Base-by-base conservation (phyloP, 2,888 invertebrate species). In the Dryocosmus kuriphilus region DNA sequence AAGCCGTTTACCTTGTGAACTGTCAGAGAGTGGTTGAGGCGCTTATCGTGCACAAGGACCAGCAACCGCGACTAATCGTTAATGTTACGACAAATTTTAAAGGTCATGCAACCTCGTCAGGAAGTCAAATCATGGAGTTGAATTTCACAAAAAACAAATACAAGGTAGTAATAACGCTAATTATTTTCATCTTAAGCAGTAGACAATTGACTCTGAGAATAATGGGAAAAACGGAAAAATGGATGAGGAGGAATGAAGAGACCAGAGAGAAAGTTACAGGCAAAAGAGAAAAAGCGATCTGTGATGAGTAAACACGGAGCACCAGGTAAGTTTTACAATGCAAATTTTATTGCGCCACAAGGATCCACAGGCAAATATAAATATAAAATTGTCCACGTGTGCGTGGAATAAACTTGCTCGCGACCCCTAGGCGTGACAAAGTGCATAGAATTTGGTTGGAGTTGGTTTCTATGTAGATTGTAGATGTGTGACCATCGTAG, bases 321-420 rank as follows among this genome's bases (percentile, higher is more conserved):
- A 51, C 62, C 30, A 46, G 80, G 78, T 77, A 71, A 81, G 82
- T 82, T 85, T 84, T 82, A 82, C 82, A 85, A 83, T 83, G 82
- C 85, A 84, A 85, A 85, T 85, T 84, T 80, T 77, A 84, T 79
- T 79, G 74, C 71, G 73, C 71, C 55, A 41, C 46, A 63, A 79
- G 76, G 62, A 76, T 76, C 38, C 73, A 62, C 60, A 30, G 74
- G 30, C 60, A 74, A 24, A 74, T 71, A 71, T 51, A 71, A 71
- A 71, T 46, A 71, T 46, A 71, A 71, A 71, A 71, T 71, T 71
- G 51, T 51, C 32, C 51, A 71, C 71, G 51, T 51, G n/a, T 71
- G 71, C 30, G 51, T 51, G 32, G 46, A 46, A 51, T 51, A 30
- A 60, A 74, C 74, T 41, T 60, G 16, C 24, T 35, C 57, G 60